phyloP scores from a whole-genome alignment of 1,140 invertebrate genomes.

The Triops longicaudatus region DNA sequence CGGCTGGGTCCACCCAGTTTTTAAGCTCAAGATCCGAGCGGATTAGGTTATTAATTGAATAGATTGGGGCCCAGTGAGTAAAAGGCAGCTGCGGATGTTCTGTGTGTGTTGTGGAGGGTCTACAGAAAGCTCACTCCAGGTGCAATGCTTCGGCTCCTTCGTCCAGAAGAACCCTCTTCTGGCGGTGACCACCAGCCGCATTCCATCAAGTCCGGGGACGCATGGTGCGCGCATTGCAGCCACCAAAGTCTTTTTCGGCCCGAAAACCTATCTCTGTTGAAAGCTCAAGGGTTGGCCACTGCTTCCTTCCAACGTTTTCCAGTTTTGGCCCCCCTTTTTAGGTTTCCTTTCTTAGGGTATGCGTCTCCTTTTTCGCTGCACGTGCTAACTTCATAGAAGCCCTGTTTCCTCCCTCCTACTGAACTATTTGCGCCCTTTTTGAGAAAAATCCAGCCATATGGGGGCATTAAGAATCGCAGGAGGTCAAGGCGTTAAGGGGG shows the following conservation, averaged over 20 bases:
- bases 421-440: background rate
- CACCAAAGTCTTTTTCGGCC: too few species aligned
- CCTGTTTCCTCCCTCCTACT: background rate
- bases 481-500: background rate
- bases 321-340: background rate
- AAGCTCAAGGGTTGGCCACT: background rate
- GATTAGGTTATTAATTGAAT: conserved; percentile 12
- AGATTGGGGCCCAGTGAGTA: background rate
- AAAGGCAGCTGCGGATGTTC: conserved; percentile 3
- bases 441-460: background rate
- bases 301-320: background rate
- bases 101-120: background rate
- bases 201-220: background rate
- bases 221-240: too few species aligned
- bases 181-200: background rate
- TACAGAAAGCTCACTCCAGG: background rate
- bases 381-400: conserved; percentile 7
- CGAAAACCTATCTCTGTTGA: background rate
- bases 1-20: background rate
- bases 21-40: background rate
- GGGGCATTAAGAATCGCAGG: too few species aligned
- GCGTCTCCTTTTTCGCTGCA: background rate
- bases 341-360: background rate
- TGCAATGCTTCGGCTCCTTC: background rate
- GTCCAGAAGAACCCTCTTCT: background rate